A percentile compares a stretch with the other conserved stretches of the same genome.
Evolutionary conservation across 2,888 invertebrate genomes (phyloP).

Genomic region (Macropis europaea): DNA sequence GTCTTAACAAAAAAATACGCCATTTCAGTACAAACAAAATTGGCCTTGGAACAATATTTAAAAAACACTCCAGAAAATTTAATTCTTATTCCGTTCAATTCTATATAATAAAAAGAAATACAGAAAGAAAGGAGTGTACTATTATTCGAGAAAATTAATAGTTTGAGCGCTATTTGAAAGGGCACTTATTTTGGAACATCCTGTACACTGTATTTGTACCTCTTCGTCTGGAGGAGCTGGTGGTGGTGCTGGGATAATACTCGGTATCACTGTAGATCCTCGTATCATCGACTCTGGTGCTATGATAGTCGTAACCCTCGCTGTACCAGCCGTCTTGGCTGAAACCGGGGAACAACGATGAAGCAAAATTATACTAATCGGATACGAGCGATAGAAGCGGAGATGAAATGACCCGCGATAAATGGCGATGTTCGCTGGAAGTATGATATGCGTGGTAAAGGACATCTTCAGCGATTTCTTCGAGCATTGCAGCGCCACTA

Average conservation of each 20-base stretch:
- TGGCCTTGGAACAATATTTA: no score
- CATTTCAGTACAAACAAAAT: neutral
- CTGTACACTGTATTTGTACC: conserved; percentile 48
- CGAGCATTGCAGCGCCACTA: conserved; percentile 19
- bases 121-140: no score
- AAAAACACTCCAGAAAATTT: no score
- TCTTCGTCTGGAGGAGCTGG: conserved; percentile 70
- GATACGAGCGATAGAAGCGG: conserved; percentile 15
- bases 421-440: conserved; percentile 13
- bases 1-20: no score
- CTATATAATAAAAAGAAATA: no score
- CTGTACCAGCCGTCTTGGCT: conserved; percentile 83
- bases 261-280: conserved; percentile 80
- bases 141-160: no score
- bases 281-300: conserved; percentile 79
- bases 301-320: conserved; percentile 80
- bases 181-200: no score
- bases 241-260: conserved; percentile 78
- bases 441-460: conserved; percentile 3
- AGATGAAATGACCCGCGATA: conserved; percentile 45
- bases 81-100: no score
- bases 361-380: neutral
- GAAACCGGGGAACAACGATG: conserved; percentile 70
- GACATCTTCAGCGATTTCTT: conserved; percentile 9
- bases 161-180: no score